These are phyloP conservation scores for Entomyzon cyanotis DNA, from an alignment of 2,113 vertebrate genomes.

Conservation along the genomic window DNA sequence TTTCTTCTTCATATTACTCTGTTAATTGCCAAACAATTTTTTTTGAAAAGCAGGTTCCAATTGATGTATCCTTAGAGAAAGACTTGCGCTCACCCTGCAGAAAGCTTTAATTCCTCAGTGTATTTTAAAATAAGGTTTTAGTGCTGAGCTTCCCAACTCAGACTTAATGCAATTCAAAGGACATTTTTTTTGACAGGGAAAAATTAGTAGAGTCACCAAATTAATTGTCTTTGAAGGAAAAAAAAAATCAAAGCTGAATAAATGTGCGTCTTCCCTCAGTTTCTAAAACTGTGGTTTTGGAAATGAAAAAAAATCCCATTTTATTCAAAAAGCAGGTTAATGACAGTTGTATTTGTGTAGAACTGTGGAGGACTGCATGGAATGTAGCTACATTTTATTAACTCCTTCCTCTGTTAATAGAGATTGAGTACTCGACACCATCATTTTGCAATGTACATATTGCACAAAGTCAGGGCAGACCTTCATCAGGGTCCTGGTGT, in stretches of 20 bases:
- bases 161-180: conserved; percentile 36
- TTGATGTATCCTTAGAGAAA: conserved; percentile 46
- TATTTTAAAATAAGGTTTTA: conserved; percentile 39
- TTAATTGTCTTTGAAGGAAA: conserved; percentile 13
- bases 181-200: conserved; percentile 16
- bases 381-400: not conserved
- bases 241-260: not conserved
- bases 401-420: not conserved
- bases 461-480: not conserved
- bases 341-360: not conserved
- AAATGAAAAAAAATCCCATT: not conserved
- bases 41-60: conserved; percentile 40
- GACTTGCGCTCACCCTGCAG: conserved; percentile 41
- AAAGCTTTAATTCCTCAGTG: conserved; percentile 46
- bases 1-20: conserved; percentile 7
- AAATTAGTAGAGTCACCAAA: conserved; percentile 23
- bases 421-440: fast-evolving
- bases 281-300: not conserved
- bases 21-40: conserved; percentile 52
- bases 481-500: not conserved
- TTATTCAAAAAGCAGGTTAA: not conserved
- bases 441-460: not conserved
- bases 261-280: not conserved
- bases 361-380: not conserved
- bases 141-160: conserved; percentile 22